Evolutionary conservation across 2,113 vertebrate species (phyloP).

Genomic region (Cottus gobio): DNA sequence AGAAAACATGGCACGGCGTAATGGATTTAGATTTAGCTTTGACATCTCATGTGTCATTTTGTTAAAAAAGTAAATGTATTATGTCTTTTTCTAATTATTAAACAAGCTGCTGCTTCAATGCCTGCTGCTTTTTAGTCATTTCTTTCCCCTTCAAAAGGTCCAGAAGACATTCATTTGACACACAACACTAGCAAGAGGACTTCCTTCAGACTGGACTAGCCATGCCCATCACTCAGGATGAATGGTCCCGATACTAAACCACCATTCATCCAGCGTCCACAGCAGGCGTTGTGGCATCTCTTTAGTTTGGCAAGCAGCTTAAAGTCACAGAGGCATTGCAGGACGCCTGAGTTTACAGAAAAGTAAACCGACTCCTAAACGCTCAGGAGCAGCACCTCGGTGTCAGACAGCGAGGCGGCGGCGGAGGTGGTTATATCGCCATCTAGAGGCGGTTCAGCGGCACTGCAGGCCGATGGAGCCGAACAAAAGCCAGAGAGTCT

Average conservation of each 20-base stretch:
- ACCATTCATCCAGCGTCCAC: conserved; percentile 48
- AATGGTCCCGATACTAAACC: conserved; percentile 12
- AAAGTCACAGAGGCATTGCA: conserved; percentile 14
- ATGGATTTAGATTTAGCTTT: not conserved
- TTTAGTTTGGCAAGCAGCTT: conserved; percentile 24
- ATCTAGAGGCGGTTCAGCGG: conserved; percentile 85
- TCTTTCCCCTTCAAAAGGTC: too few species aligned
- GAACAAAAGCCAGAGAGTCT: conserved; percentile 76
- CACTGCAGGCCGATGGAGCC: conserved; percentile 76
- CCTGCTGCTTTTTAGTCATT: conserved; percentile 23
- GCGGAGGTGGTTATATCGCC: conserved; percentile 77
- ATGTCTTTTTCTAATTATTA: not conserved
- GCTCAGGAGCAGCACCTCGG: conserved; percentile 82
- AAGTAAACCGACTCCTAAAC: conserved; percentile 39
- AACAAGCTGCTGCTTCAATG: conserved; percentile 33
- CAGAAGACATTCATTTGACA: conserved; percentile 4
- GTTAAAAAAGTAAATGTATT: not conserved
- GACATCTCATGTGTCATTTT: conserved; percentile 1
- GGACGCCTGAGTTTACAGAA: conserved; percentile 6
- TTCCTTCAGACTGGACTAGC: not conserved
- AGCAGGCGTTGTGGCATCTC: conserved; percentile 31
- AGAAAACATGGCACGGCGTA: not conserved
- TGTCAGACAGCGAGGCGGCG: conserved; percentile 73
- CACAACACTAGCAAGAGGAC: conserved; percentile 1
- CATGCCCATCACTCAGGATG: conserved; percentile 29